Base-by-base conservation (phyloP, 2,113 vertebrate genomes). In the Petromus typicus region DNA sequence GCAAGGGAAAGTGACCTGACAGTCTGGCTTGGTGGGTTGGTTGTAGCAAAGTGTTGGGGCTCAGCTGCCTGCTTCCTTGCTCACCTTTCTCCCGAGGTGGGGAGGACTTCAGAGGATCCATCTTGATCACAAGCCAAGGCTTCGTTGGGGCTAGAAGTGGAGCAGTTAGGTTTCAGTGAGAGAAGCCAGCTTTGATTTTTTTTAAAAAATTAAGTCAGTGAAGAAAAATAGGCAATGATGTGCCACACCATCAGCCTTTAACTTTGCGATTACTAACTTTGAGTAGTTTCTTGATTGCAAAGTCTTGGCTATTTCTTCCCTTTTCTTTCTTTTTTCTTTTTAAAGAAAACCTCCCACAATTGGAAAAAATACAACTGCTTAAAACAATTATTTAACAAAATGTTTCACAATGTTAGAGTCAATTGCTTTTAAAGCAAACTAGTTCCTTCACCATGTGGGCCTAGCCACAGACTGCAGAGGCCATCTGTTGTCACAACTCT, bases 351-450 rank as follows among this genome's bases (percentile, higher is more conserved):
- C 43, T 82, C 71, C 56, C 14, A 25, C 30, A 61, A 40, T 61
- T 81, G 66, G n/a, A 20, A 63, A 89, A 61, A 91, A 25, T 23
- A 82, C 14, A 89, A 73, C 54, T 40, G 22, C 57, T 96, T 84
- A 45, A 66, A 80, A 64, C 27, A 80, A 37, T 78, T 81, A 89
- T 78, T 83, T 76, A 90, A 51, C 34, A 75, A 85, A 89, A 78
- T n/a, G 56, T 86, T 93, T 43, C 48, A 79, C 80, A 96, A 30
- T 30, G 48, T 96, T 63, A 86, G 34, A 54, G 61, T 83, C 3
- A 32, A 40, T 90, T 78, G 37, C 78, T 76, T 48, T 78, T 88
- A 57, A 45, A 57, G 64, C 81, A 87, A 85, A 56, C 40, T 32
- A 66, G 14, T 61, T 71, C 63, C 91, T 86, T 48, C 54, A 59